Evolutionary conservation across 2,888 invertebrate genomes (phyloP).

Genomic region (Cynaeus angustus): DNA sequence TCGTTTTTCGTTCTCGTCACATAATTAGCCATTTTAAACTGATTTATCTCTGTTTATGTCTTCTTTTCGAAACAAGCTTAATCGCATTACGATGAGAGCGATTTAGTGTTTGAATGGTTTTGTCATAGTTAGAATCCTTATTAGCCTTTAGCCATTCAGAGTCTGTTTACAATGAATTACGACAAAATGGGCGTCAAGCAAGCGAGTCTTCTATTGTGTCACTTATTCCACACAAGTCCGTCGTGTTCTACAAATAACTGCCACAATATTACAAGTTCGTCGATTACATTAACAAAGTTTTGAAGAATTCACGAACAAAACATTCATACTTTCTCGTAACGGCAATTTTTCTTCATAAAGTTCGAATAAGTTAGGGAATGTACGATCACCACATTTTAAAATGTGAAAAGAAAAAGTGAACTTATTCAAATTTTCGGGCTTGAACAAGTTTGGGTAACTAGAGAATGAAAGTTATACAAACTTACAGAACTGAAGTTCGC

Average conservation of each 20-base stretch:
- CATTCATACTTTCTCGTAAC: constrained; percentile 2
- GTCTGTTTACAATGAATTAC: constrained; percentile 13
- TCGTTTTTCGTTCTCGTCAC: too few species aligned
- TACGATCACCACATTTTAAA: constrained; percentile 3
- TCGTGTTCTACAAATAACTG: constrained; percentile 2
- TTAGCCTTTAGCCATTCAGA: constrained; percentile 3
- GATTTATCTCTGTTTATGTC: too few species aligned
- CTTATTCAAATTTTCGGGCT: constrained; percentile 2
- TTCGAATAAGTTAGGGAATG: not conserved
- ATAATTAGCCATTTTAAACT: too few species aligned
- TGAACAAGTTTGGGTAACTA: not conserved
- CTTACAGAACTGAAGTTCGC: not conserved
- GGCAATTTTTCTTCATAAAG: constrained; percentile 5
- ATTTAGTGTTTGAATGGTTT: constrained; percentile 6
- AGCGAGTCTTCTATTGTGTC: constrained; percentile 3
- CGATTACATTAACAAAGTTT: constrained; percentile 2
- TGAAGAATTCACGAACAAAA: not conserved
- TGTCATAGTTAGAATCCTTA: not conserved
- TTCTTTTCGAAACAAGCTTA: not conserved
- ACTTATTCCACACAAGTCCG: not conserved
- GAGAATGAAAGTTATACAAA: too few species aligned
- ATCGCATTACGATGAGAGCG: not conserved
- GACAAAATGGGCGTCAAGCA: constrained; percentile 12
- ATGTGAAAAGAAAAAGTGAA: not conserved
- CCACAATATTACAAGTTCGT: not conserved